Evolutionary conservation across 2,797 vertebrate genomes (phyloP), one percentile per base, ranked within the genome.

Genomic region (Ctenopoma kingsleyae): DNA sequence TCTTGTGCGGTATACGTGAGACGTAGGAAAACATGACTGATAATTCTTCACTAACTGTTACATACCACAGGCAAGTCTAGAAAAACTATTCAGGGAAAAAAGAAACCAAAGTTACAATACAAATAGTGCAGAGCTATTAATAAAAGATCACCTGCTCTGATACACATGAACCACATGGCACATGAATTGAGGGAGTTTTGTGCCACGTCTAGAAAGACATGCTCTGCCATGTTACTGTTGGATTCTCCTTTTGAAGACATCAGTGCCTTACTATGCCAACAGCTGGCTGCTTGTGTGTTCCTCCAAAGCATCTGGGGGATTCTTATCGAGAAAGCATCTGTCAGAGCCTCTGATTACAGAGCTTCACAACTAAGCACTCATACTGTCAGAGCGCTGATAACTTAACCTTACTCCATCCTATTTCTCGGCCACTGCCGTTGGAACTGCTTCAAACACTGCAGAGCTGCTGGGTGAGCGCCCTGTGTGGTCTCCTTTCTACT

Each of bases 271-370:
- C 66, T 67, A 44, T 80, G 61, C 83, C 81, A 82, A 85, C 76
- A 82, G 77, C 79, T 80, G 76, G 67, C 59, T 16, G 55, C 47
- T 76, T 83, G 81, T 76, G 86, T 87, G 81, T 85, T 82, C 82
- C 67, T 64, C 50, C 67, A 46, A 55, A 81, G 50, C 64, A 71
- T 74, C 63, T 69, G 67, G 64, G 83, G 77, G 78, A 76, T 78
- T 85, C 83, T 92, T 91, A 92, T 93, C 68, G 87, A 92, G 83
- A 90, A 92, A 93, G 87, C 92, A 91, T 93, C 91, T 87, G 92
- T 89, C 89, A 83, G 78, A 76, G 52, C 57, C 55, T 76, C 67
- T 87, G 87, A 91, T 91, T 84, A 82, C 80, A 78, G 78, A 74
- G 74, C 72, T 54, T 64, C 78, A 73, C 79, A 69, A 80, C 82